A percentile compares a stretch with the other conserved stretches of the same genome.
phyloP scores from a whole-genome alignment of 2,797 vertebrate genomes.

The Melanotaenia pygmaea region DNA sequence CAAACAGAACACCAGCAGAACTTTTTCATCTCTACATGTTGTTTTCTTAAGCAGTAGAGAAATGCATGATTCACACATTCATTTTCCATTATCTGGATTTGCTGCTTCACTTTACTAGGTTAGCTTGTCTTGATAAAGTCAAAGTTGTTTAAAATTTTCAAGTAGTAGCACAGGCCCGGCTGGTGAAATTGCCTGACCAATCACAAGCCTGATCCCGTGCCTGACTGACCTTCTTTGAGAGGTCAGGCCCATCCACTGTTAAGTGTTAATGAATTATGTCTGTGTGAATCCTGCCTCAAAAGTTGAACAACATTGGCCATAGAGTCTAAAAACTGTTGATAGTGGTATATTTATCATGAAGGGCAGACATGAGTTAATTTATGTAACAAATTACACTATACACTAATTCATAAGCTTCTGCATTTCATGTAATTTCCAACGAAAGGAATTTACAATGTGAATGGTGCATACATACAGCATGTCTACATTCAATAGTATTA shows the following conservation, averaged over 20 bases:
- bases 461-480: no score
- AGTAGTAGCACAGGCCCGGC: background rate
- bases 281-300: no score
- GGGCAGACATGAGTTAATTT: no score
- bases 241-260: background rate
- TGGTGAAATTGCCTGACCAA: background rate
- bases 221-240: background rate
- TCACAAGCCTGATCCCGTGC: background rate
- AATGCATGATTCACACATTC: no score
- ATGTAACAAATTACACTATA: no score
- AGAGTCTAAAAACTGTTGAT: no score
- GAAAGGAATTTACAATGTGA: no score
- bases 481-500: no score
- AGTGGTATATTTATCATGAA: no score
- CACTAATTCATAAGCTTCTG: no score
- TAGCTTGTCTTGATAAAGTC: background rate
- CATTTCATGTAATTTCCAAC: no score
- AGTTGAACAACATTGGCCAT: no score
- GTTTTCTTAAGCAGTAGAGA: background rate
- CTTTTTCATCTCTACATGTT: background rate
- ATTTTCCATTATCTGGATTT: background rate
- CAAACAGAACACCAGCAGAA: background rate
- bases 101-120: background rate
- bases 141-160: background rate
- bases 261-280: background rate